These are phyloP conservation scores for Crematogaster levior DNA, from an alignment of 2,888 invertebrate species.

Conservation along the genomic window DNA sequence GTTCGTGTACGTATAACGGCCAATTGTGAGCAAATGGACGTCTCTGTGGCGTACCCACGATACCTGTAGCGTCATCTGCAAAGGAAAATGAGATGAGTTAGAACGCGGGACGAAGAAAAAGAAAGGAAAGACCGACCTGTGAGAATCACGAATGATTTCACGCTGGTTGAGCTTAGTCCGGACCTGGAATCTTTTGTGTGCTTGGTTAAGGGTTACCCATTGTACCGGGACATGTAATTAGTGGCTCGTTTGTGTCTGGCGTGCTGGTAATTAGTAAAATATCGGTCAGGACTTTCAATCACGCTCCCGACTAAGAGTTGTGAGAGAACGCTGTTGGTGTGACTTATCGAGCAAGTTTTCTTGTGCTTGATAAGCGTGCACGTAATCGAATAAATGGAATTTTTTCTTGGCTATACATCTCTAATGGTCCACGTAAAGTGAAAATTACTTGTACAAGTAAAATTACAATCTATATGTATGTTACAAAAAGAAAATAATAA, in stretches of 20 bases:
- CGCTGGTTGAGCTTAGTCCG: constrained; percentile 35
- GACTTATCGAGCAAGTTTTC: constrained; percentile 1
- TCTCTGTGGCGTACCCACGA: constrained; percentile 97
- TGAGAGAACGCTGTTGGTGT: background rate
- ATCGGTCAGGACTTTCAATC: constrained; percentile 57
- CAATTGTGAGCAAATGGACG: constrained; percentile 95
- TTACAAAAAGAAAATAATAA: background rate
- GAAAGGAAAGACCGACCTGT: background rate
- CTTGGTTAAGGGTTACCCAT: constrained; percentile 67
- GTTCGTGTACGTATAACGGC: constrained; percentile 95
- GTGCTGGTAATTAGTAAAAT: constrained; percentile 66
- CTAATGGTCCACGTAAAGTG: background rate
- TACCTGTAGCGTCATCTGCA: constrained; percentile 92
- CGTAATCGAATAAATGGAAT: background rate
- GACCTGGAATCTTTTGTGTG: constrained; percentile 60
- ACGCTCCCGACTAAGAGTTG: constrained; percentile 38
- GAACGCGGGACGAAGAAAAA: background rate
- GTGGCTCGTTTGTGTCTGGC: constrained; percentile 64
- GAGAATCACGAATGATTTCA: constrained; percentile 34
- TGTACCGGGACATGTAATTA: constrained; percentile 67
- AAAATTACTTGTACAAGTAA: background rate
- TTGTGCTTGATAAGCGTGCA: background rate
- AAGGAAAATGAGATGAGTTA: constrained; percentile 65
- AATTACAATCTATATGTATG: background rate
- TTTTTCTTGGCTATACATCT: background rate